These are phyloP conservation scores for Chromobotia macracanthus DNA, from an alignment of 2,797 vertebrate species.

Conservation along the genomic window DNA sequence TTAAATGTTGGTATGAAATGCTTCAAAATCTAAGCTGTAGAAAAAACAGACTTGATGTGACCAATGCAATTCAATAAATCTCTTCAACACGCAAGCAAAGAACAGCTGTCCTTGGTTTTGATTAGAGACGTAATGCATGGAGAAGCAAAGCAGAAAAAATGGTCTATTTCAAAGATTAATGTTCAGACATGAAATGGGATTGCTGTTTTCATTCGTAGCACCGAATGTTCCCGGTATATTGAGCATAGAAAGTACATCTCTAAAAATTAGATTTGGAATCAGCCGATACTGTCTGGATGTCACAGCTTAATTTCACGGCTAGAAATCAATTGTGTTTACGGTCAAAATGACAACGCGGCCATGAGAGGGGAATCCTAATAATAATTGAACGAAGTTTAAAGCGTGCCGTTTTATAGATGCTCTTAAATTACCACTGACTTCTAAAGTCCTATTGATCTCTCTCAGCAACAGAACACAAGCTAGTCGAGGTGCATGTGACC, in stretches of 20 bases:
- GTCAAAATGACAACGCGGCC: neutral
- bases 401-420: neutral
- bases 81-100: neutral
- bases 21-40: neutral
- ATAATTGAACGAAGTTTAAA: slow-evolving; percentile 27
- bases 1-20: neutral
- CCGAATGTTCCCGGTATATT: slow-evolving; percentile 10
- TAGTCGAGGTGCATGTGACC: slow-evolving; percentile 1
- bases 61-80: slow-evolving; percentile 10
- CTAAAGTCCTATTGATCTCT: slow-evolving; percentile 22
- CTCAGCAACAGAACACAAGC: slow-evolving; percentile 19
- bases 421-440: slow-evolving; percentile 36
- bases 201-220: slow-evolving; percentile 13
- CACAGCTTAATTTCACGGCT: slow-evolving; percentile 25
- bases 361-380: slow-evolving; percentile 6
- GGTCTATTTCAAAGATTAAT: slow-evolving; percentile 36
- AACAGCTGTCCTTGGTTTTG: slow-evolving; percentile 24
- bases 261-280: slow-evolving; percentile 22
- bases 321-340: slow-evolving; percentile 17
- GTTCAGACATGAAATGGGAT: slow-evolving; percentile 40
- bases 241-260: slow-evolving; percentile 9
- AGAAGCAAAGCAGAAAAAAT: slow-evolving; percentile 19
- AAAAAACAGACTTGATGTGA: neutral
- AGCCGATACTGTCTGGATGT: slow-evolving; percentile 10
- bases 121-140: slow-evolving; percentile 36